A percentile compares a stretch with the other conserved stretches of the same genome.
Evolutionary conservation across 2,888 invertebrate genomes (phyloP).

Genomic region (Onthophagus sagittarius): DNA sequence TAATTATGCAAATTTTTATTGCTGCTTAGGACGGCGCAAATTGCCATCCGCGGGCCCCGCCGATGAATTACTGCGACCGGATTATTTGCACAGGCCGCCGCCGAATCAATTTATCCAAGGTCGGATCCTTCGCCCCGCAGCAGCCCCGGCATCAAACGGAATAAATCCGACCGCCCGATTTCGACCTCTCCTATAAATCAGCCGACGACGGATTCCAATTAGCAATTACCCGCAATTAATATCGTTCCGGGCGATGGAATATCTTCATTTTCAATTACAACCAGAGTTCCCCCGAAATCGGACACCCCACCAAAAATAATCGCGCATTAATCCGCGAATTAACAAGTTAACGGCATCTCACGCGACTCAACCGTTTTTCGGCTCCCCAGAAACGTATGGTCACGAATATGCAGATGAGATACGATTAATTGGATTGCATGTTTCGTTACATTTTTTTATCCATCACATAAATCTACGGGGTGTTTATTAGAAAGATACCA

Average conservation of each 20-base stretch:
- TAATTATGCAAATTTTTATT: constrained; percentile 14
- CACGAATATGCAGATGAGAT: neutral
- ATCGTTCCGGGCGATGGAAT: neutral
- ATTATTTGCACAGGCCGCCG: constrained; percentile 7
- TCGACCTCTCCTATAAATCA: neutral
- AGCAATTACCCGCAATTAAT: neutral
- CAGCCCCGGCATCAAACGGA: neutral
- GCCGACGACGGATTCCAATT: neutral
- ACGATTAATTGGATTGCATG: neutral
- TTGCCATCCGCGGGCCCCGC: neutral
- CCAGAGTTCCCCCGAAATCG: neutral
- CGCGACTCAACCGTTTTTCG: neutral
- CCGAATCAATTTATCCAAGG: constrained; percentile 8
- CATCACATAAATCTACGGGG: neutral
- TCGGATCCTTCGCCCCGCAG: neutral
- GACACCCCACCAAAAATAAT: neutral
- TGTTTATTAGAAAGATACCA: neutral
- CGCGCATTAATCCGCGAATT: neutral
- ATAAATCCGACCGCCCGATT: neutral
- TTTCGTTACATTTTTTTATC: neutral
- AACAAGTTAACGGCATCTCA: neutral
- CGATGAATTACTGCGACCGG: constrained; percentile 2
- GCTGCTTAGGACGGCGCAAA: constrained; percentile 11
- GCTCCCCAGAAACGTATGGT: neutral
- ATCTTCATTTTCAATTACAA: neutral